Evolutionary conservation across 2,113 vertebrate genomes (phyloP), one percentile per base, ranked within the genome.

Genomic region (Dicentrarchus labrax): DNA sequence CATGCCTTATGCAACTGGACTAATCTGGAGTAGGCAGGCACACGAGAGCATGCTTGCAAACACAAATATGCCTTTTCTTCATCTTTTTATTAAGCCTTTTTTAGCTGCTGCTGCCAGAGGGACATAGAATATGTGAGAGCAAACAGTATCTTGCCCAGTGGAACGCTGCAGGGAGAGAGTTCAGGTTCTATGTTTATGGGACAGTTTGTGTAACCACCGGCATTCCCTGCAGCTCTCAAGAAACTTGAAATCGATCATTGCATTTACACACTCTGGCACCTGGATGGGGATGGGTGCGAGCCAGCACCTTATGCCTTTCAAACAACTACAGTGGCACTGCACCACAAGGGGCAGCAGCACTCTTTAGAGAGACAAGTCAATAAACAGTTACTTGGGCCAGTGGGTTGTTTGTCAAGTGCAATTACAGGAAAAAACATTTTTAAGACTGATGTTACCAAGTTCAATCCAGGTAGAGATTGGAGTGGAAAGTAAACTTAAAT

Each of bases 391-490:
- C 80, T 83, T 68, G 76, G 75, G 76, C 80, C 87, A 88, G 73
- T 50, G 38, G 80, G 84, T 71, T 90, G 88, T 89, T 91, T 91
- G 85, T 92, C 91, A 88, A 86, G 78, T 80, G 76, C 90, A 91
- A 87, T 90, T 92, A 91, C 83, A 74, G 70, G 57, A 74, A 84
- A 82, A 82, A 72, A 80, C 41, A 76, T 72, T 81, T 89, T 86
- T 79, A n/a, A 86, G 71, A 85, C 56, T 70, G 61, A 85, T 86
- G 86, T 85, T 69, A 70, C 64, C 68, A 70, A 86, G 79, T 85
- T 89, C 51, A 83, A 78, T 78, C 45, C 67, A 78, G 73, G 76
- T 62, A 75, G 65, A 13, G 48, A 76, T 48, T 15, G 41, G 66
- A 82, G 86, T 43, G 54, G 81, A 87, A 88, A 66, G 80, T 17